Evolutionary conservation across 2,888 invertebrate species (phyloP).

Genomic region (Corythucha ciliata): DNA sequence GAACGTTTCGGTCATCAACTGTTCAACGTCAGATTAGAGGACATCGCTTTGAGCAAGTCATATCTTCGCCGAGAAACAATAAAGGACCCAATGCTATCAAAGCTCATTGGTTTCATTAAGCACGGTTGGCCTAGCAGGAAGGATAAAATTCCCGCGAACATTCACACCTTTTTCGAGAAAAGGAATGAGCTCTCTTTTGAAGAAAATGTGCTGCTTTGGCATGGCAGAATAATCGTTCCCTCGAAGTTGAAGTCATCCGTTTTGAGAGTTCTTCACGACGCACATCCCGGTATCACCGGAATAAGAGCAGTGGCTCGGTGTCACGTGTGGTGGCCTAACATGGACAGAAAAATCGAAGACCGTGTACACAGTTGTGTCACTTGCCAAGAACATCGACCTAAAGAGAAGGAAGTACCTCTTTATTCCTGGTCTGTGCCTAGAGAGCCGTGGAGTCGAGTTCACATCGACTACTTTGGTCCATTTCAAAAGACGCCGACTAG

Average conservation of each 20-base stretch:
- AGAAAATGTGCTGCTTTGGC: slow-evolving; percentile 13
- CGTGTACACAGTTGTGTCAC: slow-evolving; percentile 3
- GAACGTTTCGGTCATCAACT: background rate
- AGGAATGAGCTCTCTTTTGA: background rate
- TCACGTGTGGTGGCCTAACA: slow-evolving; percentile 11
- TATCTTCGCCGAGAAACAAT: background rate
- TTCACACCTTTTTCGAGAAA: slow-evolving; percentile 6
- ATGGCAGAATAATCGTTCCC: slow-evolving; percentile 19
- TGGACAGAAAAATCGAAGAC: slow-evolving; percentile 4
- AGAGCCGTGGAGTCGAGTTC: slow-evolving; percentile 32
- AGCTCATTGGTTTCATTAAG: background rate
- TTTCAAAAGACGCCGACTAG: slow-evolving; percentile 30
- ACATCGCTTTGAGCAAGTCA: background rate
- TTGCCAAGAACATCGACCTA: slow-evolving; percentile 27
- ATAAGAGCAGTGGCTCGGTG: background rate
- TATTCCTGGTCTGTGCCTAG: slow-evolving; percentile 32
- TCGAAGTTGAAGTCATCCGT: background rate
- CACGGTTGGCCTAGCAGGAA: background rate
- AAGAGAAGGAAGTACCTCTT: slow-evolving; percentile 26
- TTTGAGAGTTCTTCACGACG: slow-evolving; percentile 17
- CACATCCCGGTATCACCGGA: slow-evolving; percentile 30
- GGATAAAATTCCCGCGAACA: too few species aligned
- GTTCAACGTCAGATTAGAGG: background rate
- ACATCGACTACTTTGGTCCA: slow-evolving; percentile 33
- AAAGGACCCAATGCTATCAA: background rate